A percentile compares a stretch with the other conserved stretches of the same genome.
Evolutionary conservation across 1,140 invertebrate genomes (phyloP).

Genomic region (Anastrepha ludens): DNA sequence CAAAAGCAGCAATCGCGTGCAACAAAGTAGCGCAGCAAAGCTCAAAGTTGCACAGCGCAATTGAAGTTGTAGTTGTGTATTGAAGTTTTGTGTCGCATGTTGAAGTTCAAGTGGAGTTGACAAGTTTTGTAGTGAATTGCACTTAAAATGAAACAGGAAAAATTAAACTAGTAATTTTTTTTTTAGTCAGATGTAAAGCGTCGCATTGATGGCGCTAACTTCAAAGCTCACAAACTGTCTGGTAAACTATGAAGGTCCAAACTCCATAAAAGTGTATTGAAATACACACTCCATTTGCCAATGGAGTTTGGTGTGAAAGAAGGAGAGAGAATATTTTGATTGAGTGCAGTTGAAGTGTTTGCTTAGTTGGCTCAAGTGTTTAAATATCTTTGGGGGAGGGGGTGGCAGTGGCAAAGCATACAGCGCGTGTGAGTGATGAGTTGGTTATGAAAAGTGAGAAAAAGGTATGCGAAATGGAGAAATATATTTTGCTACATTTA

Average conservation of each 20-base stretch:
- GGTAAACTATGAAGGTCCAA: slow-evolving; percentile 1
- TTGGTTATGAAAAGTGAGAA: too few species aligned
- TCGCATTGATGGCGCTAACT: background rate
- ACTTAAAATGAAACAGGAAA: slow-evolving; percentile 13
- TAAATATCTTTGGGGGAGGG: background rate
- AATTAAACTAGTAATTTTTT: slow-evolving; percentile 13
- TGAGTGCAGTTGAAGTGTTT: slow-evolving; percentile 34
- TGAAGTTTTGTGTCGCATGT: slow-evolving; percentile 26
- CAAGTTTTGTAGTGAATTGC: slow-evolving; percentile 20
- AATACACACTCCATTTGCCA: slow-evolving; percentile 30
- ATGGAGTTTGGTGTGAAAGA: background rate
- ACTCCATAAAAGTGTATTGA: background rate
- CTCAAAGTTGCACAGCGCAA: background rate
- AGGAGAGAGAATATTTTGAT: slow-evolving; percentile 30
- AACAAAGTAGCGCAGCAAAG: slow-evolving; percentile 29
- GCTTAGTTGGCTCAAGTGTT: background rate
- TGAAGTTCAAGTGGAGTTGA: slow-evolving; percentile 47
- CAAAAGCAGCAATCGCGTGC: background rate
- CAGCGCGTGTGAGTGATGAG: too few species aligned
- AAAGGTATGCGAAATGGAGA: background rate
- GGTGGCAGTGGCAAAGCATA: background rate
- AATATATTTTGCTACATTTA: too few species aligned
- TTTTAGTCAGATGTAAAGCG: background rate
- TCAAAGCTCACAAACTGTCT: slow-evolving; percentile 3
- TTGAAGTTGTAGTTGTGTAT: slow-evolving; percentile 26